phyloP scores from a whole-genome alignment of 1,140 invertebrate species.

The Tetramorium parvispinum region DNA sequence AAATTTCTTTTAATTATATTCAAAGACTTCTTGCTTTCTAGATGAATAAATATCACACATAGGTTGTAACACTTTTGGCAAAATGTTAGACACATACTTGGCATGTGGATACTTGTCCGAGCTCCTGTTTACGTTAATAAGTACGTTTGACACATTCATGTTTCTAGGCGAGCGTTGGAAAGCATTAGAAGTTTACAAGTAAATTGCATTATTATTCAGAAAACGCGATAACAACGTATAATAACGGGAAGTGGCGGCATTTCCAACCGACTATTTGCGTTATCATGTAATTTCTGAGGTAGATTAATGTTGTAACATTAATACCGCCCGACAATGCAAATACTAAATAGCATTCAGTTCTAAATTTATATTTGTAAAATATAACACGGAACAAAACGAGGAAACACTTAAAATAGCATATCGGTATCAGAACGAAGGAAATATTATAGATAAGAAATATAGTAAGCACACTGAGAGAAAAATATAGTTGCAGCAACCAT shows the following conservation, averaged over 20 bases:
- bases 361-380: neutral
- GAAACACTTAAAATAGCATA: neutral
- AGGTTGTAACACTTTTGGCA: neutral
- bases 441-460: neutral
- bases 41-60: neutral
- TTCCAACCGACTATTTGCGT: neutral
- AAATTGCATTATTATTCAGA: conserved; percentile 25
- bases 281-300: neutral
- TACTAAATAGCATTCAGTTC: neutral
- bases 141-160: neutral
- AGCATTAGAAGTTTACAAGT: neutral
- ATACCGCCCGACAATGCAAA: neutral
- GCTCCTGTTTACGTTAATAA: neutral
- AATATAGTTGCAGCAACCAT: no score
- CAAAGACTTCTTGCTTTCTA: neutral
- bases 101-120: neutral
- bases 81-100: neutral
- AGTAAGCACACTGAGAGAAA: no score
- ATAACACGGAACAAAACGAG: neutral
- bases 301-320: conserved; percentile 32
- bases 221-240: conserved; percentile 6
- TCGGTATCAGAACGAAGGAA: neutral
- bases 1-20: neutral
- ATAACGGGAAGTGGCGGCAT: neutral
- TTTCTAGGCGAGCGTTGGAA: neutral